A percentile compares a stretch with the other conserved stretches of the same genome.
These are phyloP conservation scores for Griposia aprilina DNA, from an alignment of 2,888 invertebrate genomes.

Conservation along the genomic window DNA sequence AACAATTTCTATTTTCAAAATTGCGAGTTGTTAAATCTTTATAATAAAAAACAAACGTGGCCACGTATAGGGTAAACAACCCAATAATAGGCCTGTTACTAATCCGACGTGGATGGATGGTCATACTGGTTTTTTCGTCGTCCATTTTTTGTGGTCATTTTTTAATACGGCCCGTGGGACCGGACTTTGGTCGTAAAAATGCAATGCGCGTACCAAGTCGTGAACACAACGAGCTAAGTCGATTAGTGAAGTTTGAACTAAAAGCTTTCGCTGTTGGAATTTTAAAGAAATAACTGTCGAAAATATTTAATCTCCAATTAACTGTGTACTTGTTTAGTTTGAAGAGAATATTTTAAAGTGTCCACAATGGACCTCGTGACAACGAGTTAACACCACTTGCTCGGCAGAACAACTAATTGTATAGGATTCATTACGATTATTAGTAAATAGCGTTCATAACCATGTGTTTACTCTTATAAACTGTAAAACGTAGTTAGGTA, in stretches of 20 bases:
- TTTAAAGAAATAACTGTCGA: constrained; percentile 58
- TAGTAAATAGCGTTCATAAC: not conserved
- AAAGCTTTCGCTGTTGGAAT: constrained; percentile 62
- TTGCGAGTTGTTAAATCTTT: constrained; percentile 56
- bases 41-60: constrained; percentile 63
- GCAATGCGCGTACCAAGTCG: constrained; percentile 76
- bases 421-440: not conserved
- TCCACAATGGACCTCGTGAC: not conserved
- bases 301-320: constrained; percentile 32
- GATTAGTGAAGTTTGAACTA: constrained; percentile 64
- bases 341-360: constrained; percentile 21
- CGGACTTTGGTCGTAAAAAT: constrained; percentile 77
- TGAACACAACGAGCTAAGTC: constrained; percentile 65
- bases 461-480: no score
- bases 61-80: constrained; percentile 74
- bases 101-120: constrained; percentile 78
- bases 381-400: not conserved
- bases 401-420: not conserved
- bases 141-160: constrained; percentile 78
- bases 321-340: constrained; percentile 20
- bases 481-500: not conserved
- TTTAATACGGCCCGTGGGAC: constrained; percentile 76
- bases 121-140: constrained; percentile 75
- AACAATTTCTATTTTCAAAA: constrained; percentile 16
- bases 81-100: constrained; percentile 73